Conservation (phyloP, 1,140 invertebrate genomes). For the Neodiprion lecontei region DNA sequence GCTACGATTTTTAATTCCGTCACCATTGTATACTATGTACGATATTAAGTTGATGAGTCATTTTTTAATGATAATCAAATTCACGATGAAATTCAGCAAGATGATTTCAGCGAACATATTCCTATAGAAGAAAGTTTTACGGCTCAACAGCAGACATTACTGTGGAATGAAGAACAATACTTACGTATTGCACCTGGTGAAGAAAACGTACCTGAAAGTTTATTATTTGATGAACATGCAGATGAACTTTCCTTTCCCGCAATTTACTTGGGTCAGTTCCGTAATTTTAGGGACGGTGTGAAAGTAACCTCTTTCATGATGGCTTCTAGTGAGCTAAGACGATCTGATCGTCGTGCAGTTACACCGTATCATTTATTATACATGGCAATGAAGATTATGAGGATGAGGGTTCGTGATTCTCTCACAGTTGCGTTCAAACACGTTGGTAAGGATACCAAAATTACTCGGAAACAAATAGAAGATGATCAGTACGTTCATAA, state of each 20-base stretch:
- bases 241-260: conserved; percentile 52
- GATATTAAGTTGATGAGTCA: neutral
- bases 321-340: conserved; percentile 35
- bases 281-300: conserved; percentile 38
- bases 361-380: conserved; percentile 36
- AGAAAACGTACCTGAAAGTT: conserved; percentile 29
- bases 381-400: conserved; percentile 36
- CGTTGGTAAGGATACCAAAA: conserved; percentile 29
- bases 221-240: conserved; percentile 40
- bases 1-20: conserved; percentile 25
- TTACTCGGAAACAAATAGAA: conserved; percentile 32
- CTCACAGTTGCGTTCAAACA: conserved; percentile 36
- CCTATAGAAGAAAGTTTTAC: conserved; percentile 36
- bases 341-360: conserved; percentile 32
- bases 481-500: conserved; percentile 27
- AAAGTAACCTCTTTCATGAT: conserved; percentile 33
- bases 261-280: conserved; percentile 47
- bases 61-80: conserved; percentile 19
- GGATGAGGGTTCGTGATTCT: conserved; percentile 26
- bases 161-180: conserved; percentile 45
- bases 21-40: conserved; percentile 28
- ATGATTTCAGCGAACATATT: conserved; percentile 37
- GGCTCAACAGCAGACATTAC: conserved; percentile 44
- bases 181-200: conserved; percentile 43
- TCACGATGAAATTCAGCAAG: conserved; percentile 18